A percentile compares a stretch with the other conserved stretches of the same genome.
Conservation (phyloP, 2,797 vertebrate genomes). For the Peromyscus nudipes region DNA sequence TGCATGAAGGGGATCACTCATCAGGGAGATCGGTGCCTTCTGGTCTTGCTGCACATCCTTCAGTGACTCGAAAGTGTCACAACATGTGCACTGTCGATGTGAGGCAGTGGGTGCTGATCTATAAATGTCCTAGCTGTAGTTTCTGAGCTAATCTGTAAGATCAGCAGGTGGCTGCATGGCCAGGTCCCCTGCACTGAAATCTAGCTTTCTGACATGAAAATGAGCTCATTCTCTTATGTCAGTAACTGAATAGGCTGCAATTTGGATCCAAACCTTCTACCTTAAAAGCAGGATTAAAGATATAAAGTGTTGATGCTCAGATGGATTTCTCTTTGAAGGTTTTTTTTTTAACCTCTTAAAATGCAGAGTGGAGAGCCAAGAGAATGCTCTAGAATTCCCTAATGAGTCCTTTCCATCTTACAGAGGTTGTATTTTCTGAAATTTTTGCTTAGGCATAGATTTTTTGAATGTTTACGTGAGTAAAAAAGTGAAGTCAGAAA, state of each 20-base stretch:
- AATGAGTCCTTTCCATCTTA: slow-evolving; percentile 2
- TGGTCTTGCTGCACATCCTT: background rate
- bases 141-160: background rate
- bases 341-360: background rate
- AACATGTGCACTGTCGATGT: background rate
- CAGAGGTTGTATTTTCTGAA: background rate
- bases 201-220: slow-evolving; percentile 30
- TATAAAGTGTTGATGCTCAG: slow-evolving; percentile 35
- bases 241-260: background rate
- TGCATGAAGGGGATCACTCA: background rate
- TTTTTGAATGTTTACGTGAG: slow-evolving; percentile 34
- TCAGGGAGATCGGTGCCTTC: background rate
- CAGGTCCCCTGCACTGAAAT: background rate
- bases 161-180: background rate
- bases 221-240: background rate
- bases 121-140: background rate
- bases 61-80: background rate
- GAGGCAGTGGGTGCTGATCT: background rate
- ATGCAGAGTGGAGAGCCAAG: background rate
- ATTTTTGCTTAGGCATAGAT: slow-evolving; percentile 26
- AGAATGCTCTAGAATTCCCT: background rate
- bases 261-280: slow-evolving; percentile 1
- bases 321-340: background rate
- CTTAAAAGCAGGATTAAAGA: slow-evolving; percentile 62
- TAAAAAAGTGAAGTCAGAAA: slow-evolving; percentile 1